A percentile compares a stretch with the other conserved stretches of the same genome.
Conservation (phyloP, 2,888 invertebrate species). For the Alentia gelatinosa region DNA sequence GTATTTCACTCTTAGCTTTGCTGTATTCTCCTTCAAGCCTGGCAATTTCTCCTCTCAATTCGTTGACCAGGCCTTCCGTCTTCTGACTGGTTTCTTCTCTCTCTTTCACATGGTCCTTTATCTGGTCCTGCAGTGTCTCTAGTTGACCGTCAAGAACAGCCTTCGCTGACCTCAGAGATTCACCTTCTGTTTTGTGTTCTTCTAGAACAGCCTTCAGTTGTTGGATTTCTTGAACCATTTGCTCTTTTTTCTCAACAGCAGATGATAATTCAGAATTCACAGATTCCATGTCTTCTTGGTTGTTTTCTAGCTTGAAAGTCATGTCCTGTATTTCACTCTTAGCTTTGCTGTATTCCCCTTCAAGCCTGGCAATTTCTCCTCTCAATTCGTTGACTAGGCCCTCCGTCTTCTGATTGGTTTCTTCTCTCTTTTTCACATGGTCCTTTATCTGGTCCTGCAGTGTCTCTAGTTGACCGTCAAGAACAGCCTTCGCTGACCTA, state of each 20-base stretch:
- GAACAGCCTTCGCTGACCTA: background rate
- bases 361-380: background rate
- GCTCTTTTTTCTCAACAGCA: background rate
- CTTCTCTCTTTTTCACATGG: background rate
- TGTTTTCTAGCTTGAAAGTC: background rate
- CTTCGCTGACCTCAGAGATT: background rate
- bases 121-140: background rate
- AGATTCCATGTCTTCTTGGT: background rate
- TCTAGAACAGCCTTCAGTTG: background rate
- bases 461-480: background rate
- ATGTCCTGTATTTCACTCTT: background rate
- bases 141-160: background rate
- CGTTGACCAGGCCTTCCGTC: background rate
- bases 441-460: background rate
- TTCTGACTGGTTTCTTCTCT: background rate
- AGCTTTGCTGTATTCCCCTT: background rate
- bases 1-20: background rate
- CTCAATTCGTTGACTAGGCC: background rate
- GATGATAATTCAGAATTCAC: background rate
- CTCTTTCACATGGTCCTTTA: background rate
- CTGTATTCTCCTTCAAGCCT: background rate
- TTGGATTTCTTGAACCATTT: background rate
- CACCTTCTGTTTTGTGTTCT: background rate
- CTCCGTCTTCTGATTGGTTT: background rate
- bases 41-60: background rate